These are phyloP conservation scores for Ceryle rudis DNA, from an alignment of 2,797 vertebrate genomes.

Conservation along the genomic window DNA sequence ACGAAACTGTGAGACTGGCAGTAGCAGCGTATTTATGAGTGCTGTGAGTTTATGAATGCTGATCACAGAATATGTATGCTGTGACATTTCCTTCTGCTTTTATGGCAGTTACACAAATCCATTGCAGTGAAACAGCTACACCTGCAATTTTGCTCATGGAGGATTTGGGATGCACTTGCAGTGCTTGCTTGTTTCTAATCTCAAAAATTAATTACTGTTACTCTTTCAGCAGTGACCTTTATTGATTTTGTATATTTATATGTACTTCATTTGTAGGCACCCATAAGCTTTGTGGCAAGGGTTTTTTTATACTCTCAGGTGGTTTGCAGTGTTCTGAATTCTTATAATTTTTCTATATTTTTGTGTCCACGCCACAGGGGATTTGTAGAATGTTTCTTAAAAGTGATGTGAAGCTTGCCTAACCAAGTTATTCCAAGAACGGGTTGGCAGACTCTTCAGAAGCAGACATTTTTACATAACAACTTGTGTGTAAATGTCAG, in stretches of 20 bases:
- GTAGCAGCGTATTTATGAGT: not conserved
- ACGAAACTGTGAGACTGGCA: not conserved
- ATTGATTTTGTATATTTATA: not conserved
- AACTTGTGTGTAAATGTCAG: not conserved
- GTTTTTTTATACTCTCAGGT: not conserved
- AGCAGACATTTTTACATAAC: not conserved
- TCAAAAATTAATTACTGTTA: not conserved
- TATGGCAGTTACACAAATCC: not conserved
- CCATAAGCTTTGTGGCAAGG: not conserved
- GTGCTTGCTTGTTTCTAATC: not conserved
- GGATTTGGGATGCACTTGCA: not conserved
- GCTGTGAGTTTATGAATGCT: not conserved
- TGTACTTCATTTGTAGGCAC: not conserved
- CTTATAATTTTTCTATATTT: not conserved
- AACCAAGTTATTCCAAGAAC: not conserved
- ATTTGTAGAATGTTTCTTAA: not conserved
- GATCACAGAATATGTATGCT: not conserved
- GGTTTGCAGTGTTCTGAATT: not conserved
- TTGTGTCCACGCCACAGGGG: not conserved
- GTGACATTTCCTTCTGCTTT: not conserved
- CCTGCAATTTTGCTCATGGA: not conserved
- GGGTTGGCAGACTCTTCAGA: not conserved
- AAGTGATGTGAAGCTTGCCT: not conserved
- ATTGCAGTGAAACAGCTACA: not conserved
- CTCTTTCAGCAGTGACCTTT: not conserved